phyloP scores from a whole-genome alignment of 2,888 invertebrate species.

The Pristionchus exspectatus region DNA sequence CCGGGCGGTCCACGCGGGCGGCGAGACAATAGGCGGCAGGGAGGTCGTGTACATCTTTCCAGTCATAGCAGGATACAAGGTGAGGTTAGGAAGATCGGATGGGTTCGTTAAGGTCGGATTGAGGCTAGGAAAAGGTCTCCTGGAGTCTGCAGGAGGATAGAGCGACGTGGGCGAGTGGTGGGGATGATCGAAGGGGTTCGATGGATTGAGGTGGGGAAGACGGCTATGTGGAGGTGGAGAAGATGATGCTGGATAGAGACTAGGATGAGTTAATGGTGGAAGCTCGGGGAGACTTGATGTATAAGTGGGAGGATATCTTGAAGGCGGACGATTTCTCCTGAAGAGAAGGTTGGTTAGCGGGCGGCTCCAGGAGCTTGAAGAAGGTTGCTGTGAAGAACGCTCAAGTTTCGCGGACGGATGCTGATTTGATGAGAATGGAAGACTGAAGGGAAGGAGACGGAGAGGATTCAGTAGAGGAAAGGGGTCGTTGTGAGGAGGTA shows the following conservation, averaged over 20 bases:
- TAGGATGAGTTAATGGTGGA: no score
- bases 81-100: neutral
- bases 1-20: neutral
- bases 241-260: no score
- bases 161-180: no score
- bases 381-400: no score
- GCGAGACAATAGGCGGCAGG: conserved; percentile 42
- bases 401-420: neutral
- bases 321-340: neutral
- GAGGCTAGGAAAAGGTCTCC: neutral
- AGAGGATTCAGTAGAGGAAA: neutral
- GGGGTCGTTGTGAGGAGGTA: neutral
- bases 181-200: no score
- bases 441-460: neutral
- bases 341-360: neutral
- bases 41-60: conserved; percentile 9
- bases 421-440: conserved; percentile 1
- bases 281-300: neutral
- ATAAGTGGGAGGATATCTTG: neutral
- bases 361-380: neutral
- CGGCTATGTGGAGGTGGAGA: no score
- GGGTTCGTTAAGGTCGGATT: neutral
- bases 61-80: neutral
- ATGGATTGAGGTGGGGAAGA: neutral
- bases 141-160: no score